Conservation (phyloP, 2,113 vertebrate species). For the Zosterops lateralis region DNA sequence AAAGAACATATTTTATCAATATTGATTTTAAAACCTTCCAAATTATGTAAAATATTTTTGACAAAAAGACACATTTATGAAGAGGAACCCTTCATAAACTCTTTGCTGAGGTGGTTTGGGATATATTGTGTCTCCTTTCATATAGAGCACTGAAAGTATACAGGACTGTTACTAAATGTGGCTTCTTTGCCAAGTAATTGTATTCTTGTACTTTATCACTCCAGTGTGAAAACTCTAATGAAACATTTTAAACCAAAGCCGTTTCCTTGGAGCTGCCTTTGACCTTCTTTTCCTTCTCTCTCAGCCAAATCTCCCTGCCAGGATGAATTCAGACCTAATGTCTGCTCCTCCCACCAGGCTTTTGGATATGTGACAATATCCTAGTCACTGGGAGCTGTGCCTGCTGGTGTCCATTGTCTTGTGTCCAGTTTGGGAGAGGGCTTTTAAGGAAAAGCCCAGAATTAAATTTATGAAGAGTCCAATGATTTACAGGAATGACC, state of each 20-base stretch:
- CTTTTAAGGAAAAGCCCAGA: slow-evolving; percentile 41
- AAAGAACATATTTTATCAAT: not conserved
- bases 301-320: slow-evolving; percentile 32
- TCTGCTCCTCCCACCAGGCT: slow-evolving; percentile 60
- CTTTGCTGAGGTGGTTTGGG: not conserved
- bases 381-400: slow-evolving; percentile 38
- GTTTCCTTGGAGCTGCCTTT: slow-evolving; percentile 60
- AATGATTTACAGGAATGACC: slow-evolving; percentile 32
- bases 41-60: not conserved
- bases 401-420: slow-evolving; percentile 58
- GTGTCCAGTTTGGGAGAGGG: slow-evolving; percentile 33
- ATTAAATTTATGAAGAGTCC: slow-evolving; percentile 5
- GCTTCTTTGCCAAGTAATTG: slow-evolving; percentile 22
- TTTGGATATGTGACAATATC: slow-evolving; percentile 56
- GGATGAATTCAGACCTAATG: slow-evolving; percentile 59
- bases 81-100: not conserved
- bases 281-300: slow-evolving; percentile 45
- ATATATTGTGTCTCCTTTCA: not conserved
- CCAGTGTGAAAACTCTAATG: slow-evolving; percentile 32
- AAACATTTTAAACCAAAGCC: slow-evolving; percentile 54
- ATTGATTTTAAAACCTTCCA: not conserved
- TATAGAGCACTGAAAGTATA: not conserved
- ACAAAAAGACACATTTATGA: not conserved
- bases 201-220: not conserved
- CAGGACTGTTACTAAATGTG: not conserved